Base-by-base conservation (phyloP, 92 coral and sea anemone genomes). In the Umimayanthus kanabou region DNA sequence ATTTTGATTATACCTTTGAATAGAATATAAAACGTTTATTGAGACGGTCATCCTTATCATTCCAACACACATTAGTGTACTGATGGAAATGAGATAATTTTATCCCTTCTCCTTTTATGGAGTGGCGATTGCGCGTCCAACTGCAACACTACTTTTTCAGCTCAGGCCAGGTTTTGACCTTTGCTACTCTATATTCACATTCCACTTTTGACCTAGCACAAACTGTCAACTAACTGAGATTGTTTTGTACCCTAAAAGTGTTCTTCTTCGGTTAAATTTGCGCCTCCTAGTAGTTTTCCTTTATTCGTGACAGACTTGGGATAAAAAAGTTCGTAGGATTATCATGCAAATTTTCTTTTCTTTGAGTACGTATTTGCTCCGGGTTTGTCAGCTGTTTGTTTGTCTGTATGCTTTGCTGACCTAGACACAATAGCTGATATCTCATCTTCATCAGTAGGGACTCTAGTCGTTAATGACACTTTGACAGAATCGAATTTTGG, bases 61-160 rank as follows among this genome's bases (percentile, higher is more conserved):
- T 83, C 78, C 87, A 47, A 69, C 25, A 66, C 66, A 58, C 30
- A 70, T 83, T 83, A 70, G 73, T 20, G 14, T 28, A 22, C 10
- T 57, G 42, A 45, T 65, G 28, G 23, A 65, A 81, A 81, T 30
- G 9, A 42, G 29, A 80, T 29, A 40, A 20, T 9, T 64, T 39
- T 18, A 81, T 22, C 77, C 30, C 39, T 42, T 69, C 25, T 83
- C 87, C 87, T 69, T 83, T 83, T 83, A 83, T n/a, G 87, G 87
- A 29, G 37, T 83, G 47, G 57, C 47, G 18, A 37, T 11, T 50
- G 45, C 25, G 26, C n/a, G 25, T 39, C 40, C 33, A 74, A 15
- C 18, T 39, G 20, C 33, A 74, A 15, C 18, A 18, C 25, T 61
- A 77, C 39, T 45, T 2, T 77, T 16, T 40, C 58, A 37, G 33